These are phyloP conservation scores for Lepidonotus clava DNA, from an alignment of 2,888 invertebrate genomes.

Conservation along the genomic window DNA sequence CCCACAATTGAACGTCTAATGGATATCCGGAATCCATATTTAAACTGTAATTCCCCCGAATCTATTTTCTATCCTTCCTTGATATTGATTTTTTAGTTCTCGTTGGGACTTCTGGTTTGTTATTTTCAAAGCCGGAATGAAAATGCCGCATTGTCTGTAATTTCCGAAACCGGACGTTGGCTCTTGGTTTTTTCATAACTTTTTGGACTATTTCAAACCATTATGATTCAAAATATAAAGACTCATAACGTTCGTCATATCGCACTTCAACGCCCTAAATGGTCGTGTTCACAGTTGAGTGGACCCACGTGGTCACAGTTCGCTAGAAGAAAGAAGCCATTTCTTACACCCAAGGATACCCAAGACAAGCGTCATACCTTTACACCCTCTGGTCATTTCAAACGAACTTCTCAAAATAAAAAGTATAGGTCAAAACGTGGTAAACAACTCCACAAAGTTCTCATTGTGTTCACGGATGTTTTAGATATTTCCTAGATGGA, in stretches of 20 bases:
- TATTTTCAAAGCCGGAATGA: background rate
- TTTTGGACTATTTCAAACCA: background rate
- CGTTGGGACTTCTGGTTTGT: no score
- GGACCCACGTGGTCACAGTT: conserved; percentile 10
- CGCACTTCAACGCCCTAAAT: background rate
- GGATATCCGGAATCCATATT: no score
- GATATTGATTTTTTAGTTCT: no score
- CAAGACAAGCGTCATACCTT: no score
- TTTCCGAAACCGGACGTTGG: background rate
- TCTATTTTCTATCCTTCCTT: no score
- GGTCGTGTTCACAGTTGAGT: conserved; percentile 1
- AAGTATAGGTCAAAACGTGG: background rate
- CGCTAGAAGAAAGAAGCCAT: background rate
- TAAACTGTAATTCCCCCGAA: no score
- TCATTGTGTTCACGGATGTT: background rate
- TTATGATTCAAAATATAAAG: background rate
- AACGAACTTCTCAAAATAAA: background rate
- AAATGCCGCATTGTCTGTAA: background rate
- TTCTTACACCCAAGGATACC: background rate
- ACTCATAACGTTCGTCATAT: background rate
- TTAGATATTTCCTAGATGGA: background rate
- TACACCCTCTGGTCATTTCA: background rate
- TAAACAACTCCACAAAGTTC: conserved; percentile 8
- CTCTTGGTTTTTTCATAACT: background rate
- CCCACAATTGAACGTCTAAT: no score